Percentiles rank a stretch among this genome's conserved stretches.
Conservation (phyloP, 2,113 vertebrate species). For the Lycocorax pyrrhopterus region DNA sequence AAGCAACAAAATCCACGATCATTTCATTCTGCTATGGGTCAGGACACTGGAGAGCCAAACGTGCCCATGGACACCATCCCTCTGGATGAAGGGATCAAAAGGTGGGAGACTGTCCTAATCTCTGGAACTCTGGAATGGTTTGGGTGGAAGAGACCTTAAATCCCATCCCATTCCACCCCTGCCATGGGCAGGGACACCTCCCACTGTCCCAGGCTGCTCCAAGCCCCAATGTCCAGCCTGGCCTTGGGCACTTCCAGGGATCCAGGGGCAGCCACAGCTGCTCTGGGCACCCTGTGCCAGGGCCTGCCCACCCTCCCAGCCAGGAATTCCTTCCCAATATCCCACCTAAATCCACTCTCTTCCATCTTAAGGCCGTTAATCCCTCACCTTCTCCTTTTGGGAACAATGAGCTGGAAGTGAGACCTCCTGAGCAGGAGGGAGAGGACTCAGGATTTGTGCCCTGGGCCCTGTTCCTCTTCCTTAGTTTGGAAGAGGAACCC, state of each 20-base stretch:
- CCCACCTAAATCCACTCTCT: neutral
- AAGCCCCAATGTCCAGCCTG: neutral
- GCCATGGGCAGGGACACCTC: neutral
- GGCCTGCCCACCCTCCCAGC: accelerated
- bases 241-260: neutral
- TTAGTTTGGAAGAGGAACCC: neutral
- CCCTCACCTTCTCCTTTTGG: neutral
- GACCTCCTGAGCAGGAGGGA: no score
- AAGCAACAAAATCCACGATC: neutral
- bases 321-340: neutral
- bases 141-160: neutral
- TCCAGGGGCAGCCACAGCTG: neutral
- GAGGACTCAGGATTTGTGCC: neutral
- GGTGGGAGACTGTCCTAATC: no score
- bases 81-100: neutral
- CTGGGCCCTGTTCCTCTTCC: neutral
- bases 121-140: neutral
- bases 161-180: accelerated
- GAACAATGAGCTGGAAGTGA: neutral
- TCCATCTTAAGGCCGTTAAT: neutral
- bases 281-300: neutral
- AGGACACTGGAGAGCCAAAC: neutral
- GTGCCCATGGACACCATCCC: neutral
- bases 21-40: neutral
- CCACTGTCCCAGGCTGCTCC: neutral